Base-by-base conservation (phyloP, 2,113 vertebrate genomes). In the Cyphomyrus discorhynchus region DNA sequence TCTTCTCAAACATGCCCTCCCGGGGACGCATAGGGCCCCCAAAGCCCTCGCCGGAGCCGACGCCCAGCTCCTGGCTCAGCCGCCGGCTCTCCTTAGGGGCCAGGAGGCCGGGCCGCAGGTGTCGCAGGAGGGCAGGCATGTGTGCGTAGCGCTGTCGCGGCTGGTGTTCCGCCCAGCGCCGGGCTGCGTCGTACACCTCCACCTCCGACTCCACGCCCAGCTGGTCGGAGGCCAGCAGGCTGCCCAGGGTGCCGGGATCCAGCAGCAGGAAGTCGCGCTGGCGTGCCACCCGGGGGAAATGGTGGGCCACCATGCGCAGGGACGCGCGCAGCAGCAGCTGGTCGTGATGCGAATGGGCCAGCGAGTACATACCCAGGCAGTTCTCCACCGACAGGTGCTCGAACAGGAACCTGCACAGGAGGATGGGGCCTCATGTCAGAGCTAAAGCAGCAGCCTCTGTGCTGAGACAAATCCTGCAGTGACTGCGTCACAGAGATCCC, bases 1-100 rank as follows among this genome's bases (percentile, higher is more conserved):
- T 96, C 86, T 97, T 96, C 92, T 97, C 96, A 89, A 96, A 96
- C 96, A 97, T 97, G 31, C 96, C 96, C 88, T 96, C 96, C 10
- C 96, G 91, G 1, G 96, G 96, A 50, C 96, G 93, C 45, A 96
- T 92, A 0, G 96, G 96, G 0, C 96, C 96, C 2, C 95, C 95
- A 0, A 94, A 94, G 80, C 94, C 93, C 74, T 96, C 94, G 0
- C 94, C 94, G 0, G 93, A 93, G 0, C 93, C 92, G 0, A 93
- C 92, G 2, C 96, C 94, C 90, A 97, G 87, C 92, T 96, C 96
- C 92, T 96, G 94, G 91, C 92, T 93, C 90, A 96, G 94, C 74
- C 96, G 91, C 4, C 92, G 92, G 91, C 94, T 95, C 94, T 97
- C 96, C n/a, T 96, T 94, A 17, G 94, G 94, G 2, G 94, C 95